These are phyloP conservation scores for Metacarcinus magister DNA, from an alignment of 2,888 invertebrate genomes.

Conservation along the genomic window DNA sequence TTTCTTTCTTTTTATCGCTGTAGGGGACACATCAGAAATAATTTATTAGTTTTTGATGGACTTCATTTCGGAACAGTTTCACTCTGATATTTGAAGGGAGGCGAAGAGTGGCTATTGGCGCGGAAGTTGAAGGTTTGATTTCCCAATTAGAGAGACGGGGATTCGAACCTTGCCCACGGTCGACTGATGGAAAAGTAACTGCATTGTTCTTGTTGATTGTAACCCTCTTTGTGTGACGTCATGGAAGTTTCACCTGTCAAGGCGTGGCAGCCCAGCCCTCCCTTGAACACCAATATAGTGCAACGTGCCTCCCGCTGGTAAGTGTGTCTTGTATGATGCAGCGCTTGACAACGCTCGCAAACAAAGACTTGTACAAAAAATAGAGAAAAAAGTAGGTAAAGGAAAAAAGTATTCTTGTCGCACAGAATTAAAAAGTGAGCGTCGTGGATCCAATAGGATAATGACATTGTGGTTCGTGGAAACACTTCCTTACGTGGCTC, in stretches of 20 bases:
- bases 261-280: neutral
- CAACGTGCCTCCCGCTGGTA: neutral
- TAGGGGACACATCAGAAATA: neutral
- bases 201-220: neutral
- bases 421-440: neutral
- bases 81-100: neutral
- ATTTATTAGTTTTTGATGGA: neutral
- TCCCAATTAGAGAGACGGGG: neutral
- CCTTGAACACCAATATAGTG: neutral
- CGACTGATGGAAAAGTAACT: neutral
- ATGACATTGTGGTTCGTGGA: neutral
- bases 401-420: neutral
- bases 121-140: neutral
- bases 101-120: neutral
- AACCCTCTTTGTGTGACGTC: neutral
- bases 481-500: neutral
- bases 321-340: neutral
- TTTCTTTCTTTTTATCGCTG: neutral
- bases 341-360: neutral
- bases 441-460: neutral
- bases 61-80: neutral
- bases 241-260: neutral
- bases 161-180: neutral
- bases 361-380: neutral
- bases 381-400: neutral